Evolutionary conservation across 2,797 vertebrate species (phyloP).

Genomic region (Ispidina lecontei): DNA sequence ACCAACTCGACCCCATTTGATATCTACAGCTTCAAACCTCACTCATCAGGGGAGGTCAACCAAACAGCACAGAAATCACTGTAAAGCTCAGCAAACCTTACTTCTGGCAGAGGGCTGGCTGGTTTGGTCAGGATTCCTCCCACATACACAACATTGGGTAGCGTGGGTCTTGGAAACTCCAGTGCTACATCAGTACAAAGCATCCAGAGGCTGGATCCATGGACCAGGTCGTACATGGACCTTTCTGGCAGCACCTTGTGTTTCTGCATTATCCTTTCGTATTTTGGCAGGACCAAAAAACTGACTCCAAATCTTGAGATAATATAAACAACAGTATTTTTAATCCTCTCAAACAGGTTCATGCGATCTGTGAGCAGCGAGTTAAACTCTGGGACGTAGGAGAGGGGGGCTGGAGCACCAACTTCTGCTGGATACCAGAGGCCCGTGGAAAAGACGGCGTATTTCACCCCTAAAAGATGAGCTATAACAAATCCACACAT

Average conservation of each 20-base stretch:
- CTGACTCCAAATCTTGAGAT: slow-evolving; percentile 93
- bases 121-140: slow-evolving; percentile 97
- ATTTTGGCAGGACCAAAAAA: slow-evolving; percentile 94
- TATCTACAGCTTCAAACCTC: background rate
- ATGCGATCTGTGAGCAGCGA: slow-evolving; percentile 95
- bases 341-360: slow-evolving; percentile 89
- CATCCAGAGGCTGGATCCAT: slow-evolving; percentile 96
- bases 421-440: slow-evolving; percentile 98
- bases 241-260: slow-evolving; percentile 86
- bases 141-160: slow-evolving; percentile 97
- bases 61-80: slow-evolving; percentile 18
- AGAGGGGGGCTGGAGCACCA: slow-evolving; percentile 93
- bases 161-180: slow-evolving; percentile 95
- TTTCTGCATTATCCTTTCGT: slow-evolving; percentile 95
- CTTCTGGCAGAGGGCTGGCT: slow-evolving; percentile 91
- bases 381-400: slow-evolving; percentile 99
- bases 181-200: slow-evolving; percentile 96
- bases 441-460: slow-evolving; percentile 96
- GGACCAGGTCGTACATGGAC: slow-evolving; percentile 94
- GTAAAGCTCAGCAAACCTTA: slow-evolving; percentile 82
- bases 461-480: slow-evolving; percentile 91
- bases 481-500: slow-evolving; percentile 99
- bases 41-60: background rate
- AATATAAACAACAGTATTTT: slow-evolving; percentile 92
- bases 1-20: background rate